A percentile compares a stretch with the other conserved stretches of the same genome.
These are phyloP conservation scores for Allophyes oxyacanthae DNA, from an alignment of 2,888 invertebrate species.

Conservation along the genomic window DNA sequence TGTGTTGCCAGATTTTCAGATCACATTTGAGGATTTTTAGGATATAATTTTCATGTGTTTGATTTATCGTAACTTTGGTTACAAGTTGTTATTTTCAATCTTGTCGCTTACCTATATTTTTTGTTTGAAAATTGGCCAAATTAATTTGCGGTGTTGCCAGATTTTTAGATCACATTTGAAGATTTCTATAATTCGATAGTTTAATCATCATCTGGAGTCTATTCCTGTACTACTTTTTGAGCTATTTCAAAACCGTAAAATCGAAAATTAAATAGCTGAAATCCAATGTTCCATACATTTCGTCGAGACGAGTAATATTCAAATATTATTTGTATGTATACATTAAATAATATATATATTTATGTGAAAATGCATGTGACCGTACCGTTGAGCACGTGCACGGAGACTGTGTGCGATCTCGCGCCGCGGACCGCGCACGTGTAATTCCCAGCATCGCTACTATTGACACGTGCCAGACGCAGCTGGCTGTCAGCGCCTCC, in stretches of 20 bases:
- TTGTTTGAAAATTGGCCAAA: not conserved
- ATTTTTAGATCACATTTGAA: not conserved
- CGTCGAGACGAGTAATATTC: too few species aligned
- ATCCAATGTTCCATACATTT: too few species aligned
- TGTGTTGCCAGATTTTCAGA: not conserved
- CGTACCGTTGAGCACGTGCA: slow-evolving; percentile 92
- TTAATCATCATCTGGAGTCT: too few species aligned
- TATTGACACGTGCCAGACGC: slow-evolving; percentile 82
- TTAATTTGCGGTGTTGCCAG: not conserved
- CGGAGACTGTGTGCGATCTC: slow-evolving; percentile 91
- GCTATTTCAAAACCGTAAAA: too few species aligned
- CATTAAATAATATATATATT: too few species aligned
- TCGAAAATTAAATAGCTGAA: too few species aligned
- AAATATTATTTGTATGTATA: too few species aligned
- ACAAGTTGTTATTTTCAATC: slow-evolving; percentile 7
- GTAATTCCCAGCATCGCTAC: slow-evolving; percentile 92
- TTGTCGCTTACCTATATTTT: slow-evolving; percentile 7
- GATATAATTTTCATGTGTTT: too few species aligned
- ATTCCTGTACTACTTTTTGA: too few species aligned
- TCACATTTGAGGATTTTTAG: too few species aligned
- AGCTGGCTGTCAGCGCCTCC: slow-evolving; percentile 86
- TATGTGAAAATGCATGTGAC: too few species aligned
- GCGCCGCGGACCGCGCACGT: slow-evolving; percentile 92
- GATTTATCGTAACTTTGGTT: slow-evolving; percentile 19
- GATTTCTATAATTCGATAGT: too few species aligned